Base-by-base conservation (phyloP, 2,888 invertebrate genomes). In the Cinara cedri region DNA sequence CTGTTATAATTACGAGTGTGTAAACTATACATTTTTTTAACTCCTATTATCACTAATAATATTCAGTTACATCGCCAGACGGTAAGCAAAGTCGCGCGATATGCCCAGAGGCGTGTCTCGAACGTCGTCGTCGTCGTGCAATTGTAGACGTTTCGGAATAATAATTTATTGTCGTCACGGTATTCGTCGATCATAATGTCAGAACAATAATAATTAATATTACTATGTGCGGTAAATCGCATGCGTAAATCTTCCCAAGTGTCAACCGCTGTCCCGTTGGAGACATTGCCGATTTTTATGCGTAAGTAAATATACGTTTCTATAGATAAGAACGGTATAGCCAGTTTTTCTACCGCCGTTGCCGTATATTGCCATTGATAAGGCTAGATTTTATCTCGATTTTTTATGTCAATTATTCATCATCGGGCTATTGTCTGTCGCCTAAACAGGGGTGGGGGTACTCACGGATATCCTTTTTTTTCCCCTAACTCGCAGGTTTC, bases 101-200 rank as follows among this genome's bases (percentile, higher is more conserved):
- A 75, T 78, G 78, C 10, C 60, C 24, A 13, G 16, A 70, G 62
- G n/a, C 49, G 70, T 42, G 51, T 60, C 42, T 11, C 49, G 60
- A 26, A 34, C 51, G 70, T 68, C 34, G 66, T 21, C 66, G 24
- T 34, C 26, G 51, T n/a, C 70, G 51, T 34, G 24, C 60, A 34
- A 34, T 34, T 6, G 34, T 26, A 44, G 63, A 74, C 60, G 46
- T 46, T 13, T 51, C 63, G 42, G 42, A 14, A 74, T 34, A 6
- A 34, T 34, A 34, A 34, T 34, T 34, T 34, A 34, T 51, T 49
- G 60, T 34, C 68, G 26, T 16, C 49, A 68, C 21, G 49, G 57
- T 49, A 49, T 21, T 16, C 42, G 54, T 63, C 16, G 34, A 70
- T 26, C 71, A 21, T 14, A 3, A 6, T 34, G 34, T 34, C 34